Evolutionary conservation across 2,113 vertebrate species (phyloP), one percentile per base, ranked within the genome.

Genomic region (Cygnus atratus): DNA sequence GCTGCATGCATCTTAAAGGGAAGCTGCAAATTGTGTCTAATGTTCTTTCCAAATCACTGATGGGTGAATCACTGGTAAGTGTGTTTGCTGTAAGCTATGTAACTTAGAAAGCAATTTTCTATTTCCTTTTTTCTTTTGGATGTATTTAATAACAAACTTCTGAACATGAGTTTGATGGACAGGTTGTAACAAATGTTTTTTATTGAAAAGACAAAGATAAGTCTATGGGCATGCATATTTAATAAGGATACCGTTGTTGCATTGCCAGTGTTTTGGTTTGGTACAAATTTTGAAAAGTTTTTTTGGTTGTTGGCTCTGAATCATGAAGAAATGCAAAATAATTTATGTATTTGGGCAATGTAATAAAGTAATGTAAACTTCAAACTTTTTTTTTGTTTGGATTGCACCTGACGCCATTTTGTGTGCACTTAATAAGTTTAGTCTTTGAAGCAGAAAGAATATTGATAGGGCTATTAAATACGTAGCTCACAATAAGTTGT

Each of bases 41-140:
- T 97, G 98, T 99, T 97, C 99, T 99, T 92, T 99, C 99, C 95
- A 99, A 99, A 98, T 99, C 99, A 86, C 98, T 99, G 97, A 99
- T 99, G 87, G 99, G 99, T 97, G 99, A 99, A 97, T 99, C 98
- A 97, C 97, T 99, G 99, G 99, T 99, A 99, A 86, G 98, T 97
- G 86, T 82, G 62, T 89, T 84, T 95, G 50, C 57, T 90, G n/a
- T 58, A 50, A 44, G 90, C 66, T 83, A 13, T 46, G 7, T 67
- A 19, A 44, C 61, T 83, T 48, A 7, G 72, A 84, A 84, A 71
- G 7, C 33, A 44, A 19, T 58, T 90, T 68, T 86, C 6, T n/a
- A 13, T 88, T 86, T 70, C 31, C 50, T 87, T 28, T 70, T 52
- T 29, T 41, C 11, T 44, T 48, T 12, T 41, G n/a, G 43, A 67